These are phyloP conservation scores for Trinectes maculatus DNA, from an alignment of 2,113 vertebrate genomes.

Conservation along the genomic window DNA sequence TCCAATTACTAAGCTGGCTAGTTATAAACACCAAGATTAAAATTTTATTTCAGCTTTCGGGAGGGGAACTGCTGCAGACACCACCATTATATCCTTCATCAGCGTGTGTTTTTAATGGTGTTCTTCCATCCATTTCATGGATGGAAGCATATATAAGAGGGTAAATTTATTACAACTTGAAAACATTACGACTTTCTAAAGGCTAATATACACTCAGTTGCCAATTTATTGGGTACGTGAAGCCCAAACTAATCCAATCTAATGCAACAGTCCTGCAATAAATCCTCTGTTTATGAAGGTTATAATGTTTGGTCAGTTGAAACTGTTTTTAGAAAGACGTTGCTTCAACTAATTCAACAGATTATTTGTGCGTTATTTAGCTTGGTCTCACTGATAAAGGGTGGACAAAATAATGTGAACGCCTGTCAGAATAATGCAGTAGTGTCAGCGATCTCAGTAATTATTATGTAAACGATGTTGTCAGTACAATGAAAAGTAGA, in stretches of 20 bases:
- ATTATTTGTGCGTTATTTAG: not conserved
- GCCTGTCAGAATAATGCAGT: not conserved
- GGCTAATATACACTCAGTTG: not conserved
- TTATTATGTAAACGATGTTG: too few relatives aligned
- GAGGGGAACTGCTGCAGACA: conserved; percentile 15
- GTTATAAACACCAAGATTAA: conserved; percentile 37
- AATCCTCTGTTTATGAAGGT: not conserved
- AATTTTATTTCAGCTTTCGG: conserved; percentile 18
- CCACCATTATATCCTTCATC: conserved; percentile 13
- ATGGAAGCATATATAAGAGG: not conserved
- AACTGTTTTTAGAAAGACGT: not conserved
- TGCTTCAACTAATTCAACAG: not conserved
- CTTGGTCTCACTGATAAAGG: not conserved
- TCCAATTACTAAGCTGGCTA: conserved; percentile 49
- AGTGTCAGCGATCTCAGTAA: too few relatives aligned
- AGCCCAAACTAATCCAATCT: not conserved
- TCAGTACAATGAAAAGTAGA: too few relatives aligned
- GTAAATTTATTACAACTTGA: not conserved
- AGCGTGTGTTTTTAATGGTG: conserved; percentile 1
- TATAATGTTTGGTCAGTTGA: not conserved
- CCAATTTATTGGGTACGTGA: conserved; percentile 4
- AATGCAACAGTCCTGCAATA: not conserved
- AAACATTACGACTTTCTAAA: not conserved
- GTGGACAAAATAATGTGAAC: not conserved
- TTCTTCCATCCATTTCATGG: not conserved